Evolutionary conservation across 2,888 invertebrate genomes (phyloP), one percentile per base, ranked within the genome.

Genomic region (Tenthredo amoena): DNA sequence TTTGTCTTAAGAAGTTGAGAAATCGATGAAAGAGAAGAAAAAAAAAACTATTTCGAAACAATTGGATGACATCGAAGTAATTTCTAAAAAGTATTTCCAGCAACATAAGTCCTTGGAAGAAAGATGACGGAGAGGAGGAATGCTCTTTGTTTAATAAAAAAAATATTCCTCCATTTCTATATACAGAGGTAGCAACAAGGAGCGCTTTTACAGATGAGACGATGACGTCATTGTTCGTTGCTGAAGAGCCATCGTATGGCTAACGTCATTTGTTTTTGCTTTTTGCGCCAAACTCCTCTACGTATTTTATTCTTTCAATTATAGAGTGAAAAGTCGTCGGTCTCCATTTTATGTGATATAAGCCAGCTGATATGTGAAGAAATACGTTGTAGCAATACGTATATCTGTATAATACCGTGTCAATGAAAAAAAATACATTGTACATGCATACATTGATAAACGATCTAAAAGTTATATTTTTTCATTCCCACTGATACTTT

Each of bases 251-350:
- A 62, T 37, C 15, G 12, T 12, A 21, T 12, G 1, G 62, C n/a
- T 40, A 62, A 77, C 81, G 81, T 81, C 65, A 58, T 37, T 62
- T 81, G 81, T 81, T 81, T 62, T 81, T 21, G 26, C 58, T 81
- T 34, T 37, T 1, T 6, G 37, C 81, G 81, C 81, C 81, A 81
- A 62, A 62, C 21, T 62, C 58, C 62, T 77, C 34, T 10, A 77
- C 77, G 77, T 77, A 37, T 77, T 55, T 77, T 47, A 50, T 50
- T 31, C 26, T 10, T 55, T 50, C 34, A 31, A 31, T 77, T 31
- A 50, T 77, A 77, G 55, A 55, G 34, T 43, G 76, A 7, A 76
- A 37, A 43, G 18, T 26, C 5, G 43, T 74, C 43, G 40, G 10
- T 12, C 43, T 74, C 9, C 12, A 26, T 43, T 43, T n/a, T n/a